Evolutionary conservation across 1,140 invertebrate species (phyloP).

Genomic region (Polypedilum vanderplanki): DNA sequence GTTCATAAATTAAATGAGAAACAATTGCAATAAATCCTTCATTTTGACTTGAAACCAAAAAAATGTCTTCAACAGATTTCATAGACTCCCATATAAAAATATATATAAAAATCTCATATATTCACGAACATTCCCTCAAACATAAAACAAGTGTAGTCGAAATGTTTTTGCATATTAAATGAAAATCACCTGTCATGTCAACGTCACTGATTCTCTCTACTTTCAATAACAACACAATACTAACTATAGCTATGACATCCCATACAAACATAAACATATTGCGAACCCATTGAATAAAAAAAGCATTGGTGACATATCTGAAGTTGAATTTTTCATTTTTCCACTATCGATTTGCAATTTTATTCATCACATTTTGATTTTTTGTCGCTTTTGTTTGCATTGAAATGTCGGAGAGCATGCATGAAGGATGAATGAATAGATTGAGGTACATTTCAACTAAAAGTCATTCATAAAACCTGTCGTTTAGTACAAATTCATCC

Average conservation of each 20-base stretch:
- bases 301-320: not conserved
- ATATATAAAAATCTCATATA: too few species aligned
- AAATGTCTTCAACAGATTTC: not conserved
- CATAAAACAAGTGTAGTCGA: slow-evolving; percentile 4
- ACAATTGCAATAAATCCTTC: not conserved
- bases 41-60: not conserved
- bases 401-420: not conserved
- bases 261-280: not conserved
- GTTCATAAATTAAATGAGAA: too few species aligned
- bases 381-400: not conserved
- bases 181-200: slow-evolving; percentile 28
- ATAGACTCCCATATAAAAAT: too few species aligned
- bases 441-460: too few species aligned
- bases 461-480: too few species aligned
- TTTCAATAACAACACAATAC: not conserved
- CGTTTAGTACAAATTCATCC: too few species aligned
- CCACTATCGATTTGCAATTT: not conserved
- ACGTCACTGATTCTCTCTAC: not conserved
- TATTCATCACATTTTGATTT: slow-evolving; percentile 9
- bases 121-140: not conserved
- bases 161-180: slow-evolving; percentile 27
- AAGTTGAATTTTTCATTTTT: not conserved
- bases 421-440: too few species aligned
- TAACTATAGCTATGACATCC: not conserved
- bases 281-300: not conserved